A percentile compares a stretch with the other conserved stretches of the same genome.
Evolutionary conservation across 2,888 invertebrate genomes (phyloP).

Genomic region (Thymelicus sylvestris): DNA sequence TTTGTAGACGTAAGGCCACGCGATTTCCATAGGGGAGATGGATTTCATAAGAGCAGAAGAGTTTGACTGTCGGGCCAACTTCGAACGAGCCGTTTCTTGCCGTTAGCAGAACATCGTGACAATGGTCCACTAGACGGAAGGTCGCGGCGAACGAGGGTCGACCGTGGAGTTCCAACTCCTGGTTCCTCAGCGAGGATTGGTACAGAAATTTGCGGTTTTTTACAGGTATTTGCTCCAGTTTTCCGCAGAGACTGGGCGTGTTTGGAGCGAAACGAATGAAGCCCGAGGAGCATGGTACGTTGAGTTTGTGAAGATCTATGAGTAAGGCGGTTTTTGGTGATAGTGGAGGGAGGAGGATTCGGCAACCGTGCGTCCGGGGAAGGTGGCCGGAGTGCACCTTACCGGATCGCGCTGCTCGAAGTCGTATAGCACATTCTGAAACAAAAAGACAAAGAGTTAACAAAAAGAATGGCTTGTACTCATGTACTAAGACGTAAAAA

Average conservation of each 20-base stretch:
- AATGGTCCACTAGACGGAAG: constrained; percentile 89
- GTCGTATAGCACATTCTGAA: constrained; percentile 86
- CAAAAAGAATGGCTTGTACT: too few relatives aligned
- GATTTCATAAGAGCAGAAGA: constrained; percentile 88
- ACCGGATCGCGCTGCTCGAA: constrained; percentile 70
- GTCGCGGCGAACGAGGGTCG: constrained; percentile 87
- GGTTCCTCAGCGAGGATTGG: constrained; percentile 77
- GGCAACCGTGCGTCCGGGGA: constrained; percentile 81
- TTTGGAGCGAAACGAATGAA: constrained; percentile 85
- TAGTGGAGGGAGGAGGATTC: constrained; percentile 79
- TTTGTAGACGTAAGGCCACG: constrained; percentile 86
- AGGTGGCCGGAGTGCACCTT: constrained; percentile 82
- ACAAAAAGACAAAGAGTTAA: constrained; percentile 53
- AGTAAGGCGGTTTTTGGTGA: constrained; percentile 84
- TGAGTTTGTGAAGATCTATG: constrained; percentile 87
- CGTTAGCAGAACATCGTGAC: constrained; percentile 88
- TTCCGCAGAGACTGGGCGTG: constrained; percentile 86
- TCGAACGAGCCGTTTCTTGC: constrained; percentile 87
- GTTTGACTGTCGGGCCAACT: constrained; percentile 83
- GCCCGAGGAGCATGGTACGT: constrained; percentile 87
- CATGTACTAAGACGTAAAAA: too few relatives aligned
- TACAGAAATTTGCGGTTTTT: constrained; percentile 85
- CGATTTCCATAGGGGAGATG: constrained; percentile 89
- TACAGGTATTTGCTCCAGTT: constrained; percentile 87
- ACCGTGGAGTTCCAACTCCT: constrained; percentile 84